These are phyloP conservation scores for Argynnis bischoffii DNA, from an alignment of 2,888 invertebrate genomes.

Conservation along the genomic window DNA sequence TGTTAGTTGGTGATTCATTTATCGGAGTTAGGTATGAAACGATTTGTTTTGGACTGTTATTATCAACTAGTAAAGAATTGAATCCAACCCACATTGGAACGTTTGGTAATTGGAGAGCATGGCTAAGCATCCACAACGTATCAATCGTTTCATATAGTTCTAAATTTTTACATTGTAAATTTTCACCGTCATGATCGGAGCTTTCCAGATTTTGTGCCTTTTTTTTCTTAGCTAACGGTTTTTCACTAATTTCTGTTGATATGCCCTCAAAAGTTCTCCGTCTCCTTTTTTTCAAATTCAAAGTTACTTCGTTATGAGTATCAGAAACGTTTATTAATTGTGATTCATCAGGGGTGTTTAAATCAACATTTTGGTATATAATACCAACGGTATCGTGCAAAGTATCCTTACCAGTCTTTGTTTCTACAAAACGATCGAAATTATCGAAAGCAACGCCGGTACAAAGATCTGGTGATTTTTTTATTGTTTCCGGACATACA, in stretches of 20 bases:
- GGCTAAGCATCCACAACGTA: conserved; percentile 6
- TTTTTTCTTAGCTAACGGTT: too few relatives aligned
- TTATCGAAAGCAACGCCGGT: conserved; percentile 49
- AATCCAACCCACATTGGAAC: conserved; percentile 15
- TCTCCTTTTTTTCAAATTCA: background rate
- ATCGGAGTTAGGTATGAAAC: conserved; percentile 44
- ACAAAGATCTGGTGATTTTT: background rate
- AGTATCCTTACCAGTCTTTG: conserved; percentile 49
- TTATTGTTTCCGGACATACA: conserved; percentile 39
- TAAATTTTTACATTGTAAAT: background rate
- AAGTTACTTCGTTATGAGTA: too few relatives aligned
- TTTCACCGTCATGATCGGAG: too few relatives aligned
- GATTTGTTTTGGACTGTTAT: conserved; percentile 10
- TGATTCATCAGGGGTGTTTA: background rate
- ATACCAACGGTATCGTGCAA: conserved; percentile 54
- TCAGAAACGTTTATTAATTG: too few relatives aligned
- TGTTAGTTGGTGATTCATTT: conserved; percentile 46
- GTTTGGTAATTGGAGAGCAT: conserved; percentile 7
- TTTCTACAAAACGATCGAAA: conserved; percentile 50
- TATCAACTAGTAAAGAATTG: background rate
- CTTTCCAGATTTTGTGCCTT: too few relatives aligned
- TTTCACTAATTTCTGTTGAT: too few relatives aligned
- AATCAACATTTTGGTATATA: conserved; percentile 44
- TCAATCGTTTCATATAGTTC: background rate
- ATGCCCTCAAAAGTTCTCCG: conserved; percentile 8